phyloP scores from a whole-genome alignment of 2,797 vertebrate species.

The Syngnathus rostellatus region DNA sequence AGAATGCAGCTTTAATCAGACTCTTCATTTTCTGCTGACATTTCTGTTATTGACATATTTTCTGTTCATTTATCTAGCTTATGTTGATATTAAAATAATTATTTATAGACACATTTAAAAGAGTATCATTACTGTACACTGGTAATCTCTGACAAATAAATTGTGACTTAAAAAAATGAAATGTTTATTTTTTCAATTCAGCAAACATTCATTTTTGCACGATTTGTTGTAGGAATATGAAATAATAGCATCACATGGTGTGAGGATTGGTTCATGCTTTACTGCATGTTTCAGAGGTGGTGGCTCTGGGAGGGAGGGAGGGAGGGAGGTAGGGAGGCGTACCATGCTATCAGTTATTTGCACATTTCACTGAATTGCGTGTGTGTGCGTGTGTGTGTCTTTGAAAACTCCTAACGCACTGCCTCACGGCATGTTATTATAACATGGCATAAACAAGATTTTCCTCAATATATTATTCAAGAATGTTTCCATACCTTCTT shows the following conservation, averaged over 20 bases:
- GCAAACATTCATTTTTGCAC: not conserved
- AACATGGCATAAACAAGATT: not conserved
- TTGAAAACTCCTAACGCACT: constrained; percentile 8
- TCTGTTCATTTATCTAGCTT: not conserved
- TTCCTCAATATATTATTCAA: not conserved
- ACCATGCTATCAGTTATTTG: constrained; percentile 46
- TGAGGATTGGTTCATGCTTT: not conserved
- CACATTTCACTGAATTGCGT: constrained; percentile 32
- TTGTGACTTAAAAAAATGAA: not conserved
- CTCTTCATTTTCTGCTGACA: not conserved
- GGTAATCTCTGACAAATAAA: constrained; percentile 1
- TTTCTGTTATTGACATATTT: not conserved
- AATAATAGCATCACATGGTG: not conserved
- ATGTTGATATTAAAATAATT: not conserved
- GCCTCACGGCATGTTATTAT: not conserved
- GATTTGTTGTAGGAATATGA: not conserved
- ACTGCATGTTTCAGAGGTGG: constrained; percentile 3
- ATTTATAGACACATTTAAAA: not conserved
- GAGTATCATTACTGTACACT: constrained; percentile 18
- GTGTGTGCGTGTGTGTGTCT: constrained; percentile 1
- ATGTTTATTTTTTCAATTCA: not conserved
- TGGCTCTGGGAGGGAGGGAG: constrained; percentile 7
- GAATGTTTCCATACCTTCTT: constrained; percentile 38
- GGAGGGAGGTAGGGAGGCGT: constrained; percentile 15
- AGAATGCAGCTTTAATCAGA: not conserved